Conservation (phyloP, 1,140 invertebrate species). For the Tetraneura akinire region DNA sequence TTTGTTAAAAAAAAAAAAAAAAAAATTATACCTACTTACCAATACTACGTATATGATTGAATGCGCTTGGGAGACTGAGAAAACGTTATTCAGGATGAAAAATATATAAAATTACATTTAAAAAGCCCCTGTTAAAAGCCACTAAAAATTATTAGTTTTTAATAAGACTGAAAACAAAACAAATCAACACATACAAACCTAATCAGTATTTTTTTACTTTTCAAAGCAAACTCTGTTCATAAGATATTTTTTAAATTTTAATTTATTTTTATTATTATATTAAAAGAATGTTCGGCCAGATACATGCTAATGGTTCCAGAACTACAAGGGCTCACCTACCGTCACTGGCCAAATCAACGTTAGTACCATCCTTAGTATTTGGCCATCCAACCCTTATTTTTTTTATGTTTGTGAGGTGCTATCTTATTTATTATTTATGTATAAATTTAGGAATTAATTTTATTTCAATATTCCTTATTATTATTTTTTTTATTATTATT, state of each 20-base stretch:
- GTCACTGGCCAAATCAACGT: slow-evolving; percentile 51
- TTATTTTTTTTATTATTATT: slow-evolving; percentile 34
- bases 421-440: slow-evolving; percentile 49
- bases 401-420: slow-evolving; percentile 49
- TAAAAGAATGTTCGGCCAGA: slow-evolving; percentile 51
- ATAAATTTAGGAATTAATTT: slow-evolving; percentile 50
- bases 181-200: slow-evolving; percentile 33
- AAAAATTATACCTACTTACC: slow-evolving; percentile 40
- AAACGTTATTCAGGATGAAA: slow-evolving; percentile 35
- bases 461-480: slow-evolving; percentile 50
- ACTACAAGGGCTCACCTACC: slow-evolving; percentile 51
- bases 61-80: slow-evolving; percentile 36
- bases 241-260: slow-evolving; percentile 48
- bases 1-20: slow-evolving; percentile 57
- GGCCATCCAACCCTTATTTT: slow-evolving; percentile 50
- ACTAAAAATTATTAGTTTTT: slow-evolving; percentile 45
- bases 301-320: slow-evolving; percentile 52
- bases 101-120: slow-evolving; percentile 26
- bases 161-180: slow-evolving; percentile 38
- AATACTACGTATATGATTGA: slow-evolving; percentile 58
- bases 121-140: slow-evolving; percentile 1
- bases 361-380: slow-evolving; percentile 50
- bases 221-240: slow-evolving; percentile 33
- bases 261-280: slow-evolving; percentile 50
- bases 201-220: slow-evolving; percentile 48